Evolutionary conservation across 2,113 vertebrate species (phyloP), one percentile per base, ranked within the genome.

Genomic region (Lates calcarifer): DNA sequence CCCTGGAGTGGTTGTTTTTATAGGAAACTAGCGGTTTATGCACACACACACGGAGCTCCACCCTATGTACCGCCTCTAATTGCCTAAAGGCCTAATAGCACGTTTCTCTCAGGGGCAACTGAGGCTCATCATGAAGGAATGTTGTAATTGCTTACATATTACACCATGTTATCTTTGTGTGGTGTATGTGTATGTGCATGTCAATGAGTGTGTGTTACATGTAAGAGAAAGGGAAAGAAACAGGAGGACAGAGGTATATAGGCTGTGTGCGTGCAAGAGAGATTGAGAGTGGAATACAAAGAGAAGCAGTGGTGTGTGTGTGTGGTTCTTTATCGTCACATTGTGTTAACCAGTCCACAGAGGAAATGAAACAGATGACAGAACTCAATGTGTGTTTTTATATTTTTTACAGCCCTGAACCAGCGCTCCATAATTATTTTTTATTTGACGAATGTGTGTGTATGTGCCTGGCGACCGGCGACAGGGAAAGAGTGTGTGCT

Each of bases 281-380:
- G 28, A 51, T 3, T 39, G 60, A 41, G 26, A 55, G 29, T 39
- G 18, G 20, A 56, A 63, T 31, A 26, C 9, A 51, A n/a, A 35
- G 26, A 49, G 64, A 49, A 67, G 18, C 11, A n/a, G 20, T 14
- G 47, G 45, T 24, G 20, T 58, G 47, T 79, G 69, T 79, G 69
- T 61, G 39, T 62, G 67, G 33, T 60, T 65, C 26, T 69, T 65
- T 66, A 58, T 68, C 3, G 57, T 81, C 65, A 74, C 74, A 22
- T 76, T 79, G 63, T 49, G 11, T 71, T 69, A 73, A 77, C 14
- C 41, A 67, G 70, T 81, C 74, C 53, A 26, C 70, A 78, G 61
- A 77, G 73, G 57, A 85, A 86, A 74, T 87, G 64, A 90, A 87
- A 87, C 64, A 71, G 81, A 90, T 85, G 83, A 92, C 56, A 87